A percentile compares a stretch with the other conserved stretches of the same genome.
Evolutionary conservation across 2,888 invertebrate species (phyloP).

Genomic region (Cryptophagus acutangulus): DNA sequence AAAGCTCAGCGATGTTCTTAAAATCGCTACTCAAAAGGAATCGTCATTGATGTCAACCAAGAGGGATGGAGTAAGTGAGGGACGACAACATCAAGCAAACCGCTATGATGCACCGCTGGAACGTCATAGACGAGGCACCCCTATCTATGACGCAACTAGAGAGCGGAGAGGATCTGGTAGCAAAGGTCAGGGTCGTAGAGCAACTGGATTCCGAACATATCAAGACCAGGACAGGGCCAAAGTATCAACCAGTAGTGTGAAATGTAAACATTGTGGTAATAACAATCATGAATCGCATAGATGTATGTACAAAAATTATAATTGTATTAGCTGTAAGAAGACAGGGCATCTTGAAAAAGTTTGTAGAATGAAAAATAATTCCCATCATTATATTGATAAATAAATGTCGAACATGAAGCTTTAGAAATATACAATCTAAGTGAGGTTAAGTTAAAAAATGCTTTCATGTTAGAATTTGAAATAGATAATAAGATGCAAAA

Average conservation of each 20-base stretch:
- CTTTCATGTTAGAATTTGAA: not conserved
- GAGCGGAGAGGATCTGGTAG: too few species aligned
- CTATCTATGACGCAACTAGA: too few species aligned
- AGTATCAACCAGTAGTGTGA: too few species aligned
- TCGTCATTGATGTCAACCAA: too few species aligned
- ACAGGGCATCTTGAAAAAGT: conserved; percentile 1
- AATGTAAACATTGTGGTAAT: conserved; percentile 1
- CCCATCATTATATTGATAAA: not conserved
- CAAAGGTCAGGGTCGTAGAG: too few species aligned
- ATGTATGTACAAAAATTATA: conserved; percentile 1
- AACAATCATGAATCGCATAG: not conserved
- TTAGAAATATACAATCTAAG: not conserved
- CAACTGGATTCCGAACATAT: too few species aligned
- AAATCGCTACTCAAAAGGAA: not conserved
- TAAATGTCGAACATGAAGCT: too few species aligned
- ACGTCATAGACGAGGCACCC: too few species aligned
- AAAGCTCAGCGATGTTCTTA: not conserved
- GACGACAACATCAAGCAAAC: too few species aligned
- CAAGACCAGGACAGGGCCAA: too few species aligned
- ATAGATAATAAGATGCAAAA: not conserved
- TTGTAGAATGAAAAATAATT: not conserved
- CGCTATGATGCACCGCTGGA: too few species aligned
- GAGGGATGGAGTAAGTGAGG: too few species aligned
- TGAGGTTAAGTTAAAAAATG: not conserved
- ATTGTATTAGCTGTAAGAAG: not conserved